Base-by-base conservation (phyloP, 2,888 invertebrate genomes). In the Cantharis flavilabris region DNA sequence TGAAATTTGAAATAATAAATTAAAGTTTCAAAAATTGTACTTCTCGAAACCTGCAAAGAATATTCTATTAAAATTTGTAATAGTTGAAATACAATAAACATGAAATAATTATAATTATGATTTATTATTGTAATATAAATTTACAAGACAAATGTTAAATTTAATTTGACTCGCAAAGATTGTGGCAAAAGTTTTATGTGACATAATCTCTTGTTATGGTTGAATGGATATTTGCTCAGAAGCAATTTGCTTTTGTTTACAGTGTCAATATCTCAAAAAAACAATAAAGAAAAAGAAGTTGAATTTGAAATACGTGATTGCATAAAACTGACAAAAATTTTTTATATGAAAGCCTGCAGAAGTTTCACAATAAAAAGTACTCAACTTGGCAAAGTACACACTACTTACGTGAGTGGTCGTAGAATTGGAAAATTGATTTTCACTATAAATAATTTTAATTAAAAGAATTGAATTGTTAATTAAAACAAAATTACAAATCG, bases 241-340 rank as follows among this genome's bases (percentile, higher is more conserved):
- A 76, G 76, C 76, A 76, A 76, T 76, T 76, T 72, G 76, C 71
- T 63, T 71, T 76, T 76, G 72, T 76, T 76, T 76, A 72, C 76
- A 71, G 76, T 76, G 76, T 76, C 76, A 76, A 76, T 76, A 76
- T 76, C 76, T 76, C 76, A 76, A 76, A 76, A 76, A 76, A 76
- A 71, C 76, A 76, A 76, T 76, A 76, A 76, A 72, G 75, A 75
- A 75, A 75, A 76, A 69, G 76, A 72, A 76, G 72, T 76, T 69
- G 72, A 76, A 76, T 76, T 76, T 76, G 71, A 72, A 72, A 71
- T 76, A 72, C 76, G 76, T 71, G 72, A 76, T 76, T 76, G 76
- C 67, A 76, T 71, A 71, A 76, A 69, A 71, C 72, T 49, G 70
- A 33, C 67, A 71, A 65, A 75, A 71, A 65, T 62, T 71, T 9